Evolutionary conservation across 1,140 invertebrate species (phyloP), one percentile per base, ranked within the genome.

Genomic region (Pseudomyrmex concolor): DNA sequence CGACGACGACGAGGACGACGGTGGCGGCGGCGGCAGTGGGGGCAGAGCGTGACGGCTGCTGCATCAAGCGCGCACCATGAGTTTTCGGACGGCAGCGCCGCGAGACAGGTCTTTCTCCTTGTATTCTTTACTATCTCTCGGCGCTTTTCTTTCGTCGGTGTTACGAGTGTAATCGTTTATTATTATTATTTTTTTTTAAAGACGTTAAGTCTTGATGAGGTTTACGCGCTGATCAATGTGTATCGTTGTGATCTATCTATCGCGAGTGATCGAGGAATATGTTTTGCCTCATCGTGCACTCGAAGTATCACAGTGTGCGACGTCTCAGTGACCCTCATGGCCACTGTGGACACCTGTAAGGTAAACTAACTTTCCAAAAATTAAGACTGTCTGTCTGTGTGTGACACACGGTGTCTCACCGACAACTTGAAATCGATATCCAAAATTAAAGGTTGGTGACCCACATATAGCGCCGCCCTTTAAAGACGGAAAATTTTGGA

Each of bases 11-110:
- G n/a, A 7, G 13, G 9, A 17, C 12, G 17, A 43, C 48, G 22
- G 34, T 2, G 62, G 76, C 0, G 15, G 15, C 8, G 25, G 17
- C 2, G 43, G 63, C 2, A 13, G 70, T 17, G 55, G 51, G 51
- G 54, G 66, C 66, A 67, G 59, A 63, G 60, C 63, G 83, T 63
- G 45, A 80, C 77, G 72, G 82, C 84, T 54, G 82, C 84, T 54
- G 84, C 77, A 77, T 84, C 74, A 70, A 86, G 84, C 78, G 89
- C 86, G 66, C 76, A 70, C 71, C 86, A 89, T 83, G 89, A 90
- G 89, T 90, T 89, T 90, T 90, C 88, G 86, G 67, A 83, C 86
- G 73, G 78, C 86, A 89, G 84, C 86, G 84, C 63, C 50, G 80
- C 83, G 84, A 85, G 88, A 85, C 72, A 67, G 88, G 66, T 89